Percentiles rank a stretch among this genome's conserved stretches.
Conservation (phyloP, 2,888 invertebrate genomes). For the Rhagonycha lutea region DNA sequence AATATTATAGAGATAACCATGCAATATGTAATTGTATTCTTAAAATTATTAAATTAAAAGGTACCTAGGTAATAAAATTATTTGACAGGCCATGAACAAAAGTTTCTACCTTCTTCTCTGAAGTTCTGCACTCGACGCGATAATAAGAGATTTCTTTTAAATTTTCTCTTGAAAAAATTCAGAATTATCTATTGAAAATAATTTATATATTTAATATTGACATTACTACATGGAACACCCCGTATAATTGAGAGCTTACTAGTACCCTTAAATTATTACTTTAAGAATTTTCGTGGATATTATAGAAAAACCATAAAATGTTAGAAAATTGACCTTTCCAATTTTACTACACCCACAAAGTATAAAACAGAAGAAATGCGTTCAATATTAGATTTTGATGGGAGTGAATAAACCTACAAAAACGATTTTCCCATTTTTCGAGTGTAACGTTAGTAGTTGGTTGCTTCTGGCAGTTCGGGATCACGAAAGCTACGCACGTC, state of each 20-base stretch:
- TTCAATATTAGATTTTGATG: conserved; percentile 32
- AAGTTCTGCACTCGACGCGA: too few species aligned
- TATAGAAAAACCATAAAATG: background rate
- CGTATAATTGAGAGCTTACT: background rate
- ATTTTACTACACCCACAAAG: conserved; percentile 22
- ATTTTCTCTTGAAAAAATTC: too few species aligned
- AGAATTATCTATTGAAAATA: background rate
- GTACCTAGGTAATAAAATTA: too few species aligned
- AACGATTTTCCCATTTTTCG: conserved; percentile 35
- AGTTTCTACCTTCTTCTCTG: too few species aligned
- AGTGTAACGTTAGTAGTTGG: conserved; percentile 34
- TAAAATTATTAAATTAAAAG: too few species aligned
- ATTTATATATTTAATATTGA: background rate
- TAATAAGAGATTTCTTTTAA: too few species aligned
- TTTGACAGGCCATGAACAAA: too few species aligned
- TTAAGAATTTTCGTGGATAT: background rate
- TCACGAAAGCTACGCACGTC: conserved; percentile 42
- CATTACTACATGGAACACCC: background rate
- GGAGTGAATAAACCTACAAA: conserved; percentile 34
- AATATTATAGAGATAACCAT: too few species aligned
- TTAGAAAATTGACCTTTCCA: conserved; percentile 3
- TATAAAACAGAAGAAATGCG: conserved; percentile 30
- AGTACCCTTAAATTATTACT: background rate
- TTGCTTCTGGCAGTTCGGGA: conserved; percentile 33
- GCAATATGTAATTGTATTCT: too few species aligned